Evolutionary conservation across 2,113 vertebrate species (phyloP), one percentile per base, ranked within the genome.

Genomic region (Gorsachius goisagi): DNA sequence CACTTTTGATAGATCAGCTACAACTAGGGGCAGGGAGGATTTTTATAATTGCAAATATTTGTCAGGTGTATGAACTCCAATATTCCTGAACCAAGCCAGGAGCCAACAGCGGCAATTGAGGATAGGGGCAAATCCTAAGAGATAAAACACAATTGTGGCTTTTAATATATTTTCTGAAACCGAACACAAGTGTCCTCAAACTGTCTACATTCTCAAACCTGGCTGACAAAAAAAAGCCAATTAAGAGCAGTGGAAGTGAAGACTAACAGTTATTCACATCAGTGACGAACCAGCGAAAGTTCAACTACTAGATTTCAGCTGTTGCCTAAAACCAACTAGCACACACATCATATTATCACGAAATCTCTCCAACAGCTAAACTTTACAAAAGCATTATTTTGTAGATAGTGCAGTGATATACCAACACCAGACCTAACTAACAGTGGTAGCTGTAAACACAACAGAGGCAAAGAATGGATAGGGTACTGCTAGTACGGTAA

Each of bases 331-430:
- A 68, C 19, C 76, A 81, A 3, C 24, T 11, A 58, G 19, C 6
- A 20, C 2, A 50, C 11, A 20, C 0, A 0, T 52, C 14, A 50
- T 7, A 17, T 20, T 7, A 17, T 18, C 15, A 28, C 7, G 14
- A 41, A 74, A 71, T 11, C 39, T 69, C 73, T 85, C n/a, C 0
- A 1, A 37, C 28, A 44, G 24, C 33, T 52, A 15, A 62, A 55
- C 35, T 69, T 30, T 37, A 33, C 64, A 80, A 53, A 88, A 82
- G 19, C 22, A 58, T 16, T 15, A 68, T 20, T 75, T 16, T 77
- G 33, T 4, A 28, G 33, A 24, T 0, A 72, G 35, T 3, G 41
- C 41, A 62, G 52, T 5, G n/a, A 81, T 0, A 77, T 5, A 35
- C 3, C 66, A 85, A 22, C 47, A 71, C 3, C n/a, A 79, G 28